These are phyloP conservation scores for Meteorus colon DNA, from an alignment of 2,888 invertebrate species.

Conservation along the genomic window DNA sequence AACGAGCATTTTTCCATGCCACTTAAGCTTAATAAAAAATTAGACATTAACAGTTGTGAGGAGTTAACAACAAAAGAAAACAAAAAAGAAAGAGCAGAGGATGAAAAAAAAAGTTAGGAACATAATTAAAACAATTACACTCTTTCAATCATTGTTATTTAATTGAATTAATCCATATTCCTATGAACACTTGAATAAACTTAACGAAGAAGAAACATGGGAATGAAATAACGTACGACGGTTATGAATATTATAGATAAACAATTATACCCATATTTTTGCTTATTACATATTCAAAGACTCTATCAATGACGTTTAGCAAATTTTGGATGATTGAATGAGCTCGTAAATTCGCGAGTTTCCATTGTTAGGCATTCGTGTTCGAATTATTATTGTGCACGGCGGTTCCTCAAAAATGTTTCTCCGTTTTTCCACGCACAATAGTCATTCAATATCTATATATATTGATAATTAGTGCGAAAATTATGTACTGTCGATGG, in stretches of 20 bases:
- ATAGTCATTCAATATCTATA: neutral
- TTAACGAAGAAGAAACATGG: neutral
- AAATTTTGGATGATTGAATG: slow-evolving; percentile 55
- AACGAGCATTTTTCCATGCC: slow-evolving; percentile 72
- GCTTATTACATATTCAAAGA: slow-evolving; percentile 71
- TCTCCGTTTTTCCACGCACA: neutral
- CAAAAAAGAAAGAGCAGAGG: slow-evolving; percentile 35
- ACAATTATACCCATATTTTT: slow-evolving; percentile 72
- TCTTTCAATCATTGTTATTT: slow-evolving; percentile 71
- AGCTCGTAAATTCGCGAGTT: slow-evolving; percentile 32
- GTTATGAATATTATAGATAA: slow-evolving; percentile 60
- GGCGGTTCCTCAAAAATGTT: neutral
- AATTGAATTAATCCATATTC: slow-evolving; percentile 66
- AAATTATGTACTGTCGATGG: neutral
- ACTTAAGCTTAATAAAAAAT: slow-evolving; percentile 68
- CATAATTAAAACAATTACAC: slow-evolving; percentile 53
- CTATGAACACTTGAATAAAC: slow-evolving; percentile 66
- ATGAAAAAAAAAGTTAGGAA: slow-evolving; percentile 47
- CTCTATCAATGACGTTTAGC: slow-evolving; percentile 66
- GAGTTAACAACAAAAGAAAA: slow-evolving; percentile 45
- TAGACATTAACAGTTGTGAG: slow-evolving; percentile 61
- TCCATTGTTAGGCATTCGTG: slow-evolving; percentile 38
- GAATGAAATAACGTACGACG: slow-evolving; percentile 46
- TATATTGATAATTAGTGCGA: neutral
- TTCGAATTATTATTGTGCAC: slow-evolving; percentile 42